Percentiles rank a stretch among this genome's conserved stretches.
Conservation (phyloP, 2,797 vertebrate genomes). For the Halcyon leucocephala region DNA sequence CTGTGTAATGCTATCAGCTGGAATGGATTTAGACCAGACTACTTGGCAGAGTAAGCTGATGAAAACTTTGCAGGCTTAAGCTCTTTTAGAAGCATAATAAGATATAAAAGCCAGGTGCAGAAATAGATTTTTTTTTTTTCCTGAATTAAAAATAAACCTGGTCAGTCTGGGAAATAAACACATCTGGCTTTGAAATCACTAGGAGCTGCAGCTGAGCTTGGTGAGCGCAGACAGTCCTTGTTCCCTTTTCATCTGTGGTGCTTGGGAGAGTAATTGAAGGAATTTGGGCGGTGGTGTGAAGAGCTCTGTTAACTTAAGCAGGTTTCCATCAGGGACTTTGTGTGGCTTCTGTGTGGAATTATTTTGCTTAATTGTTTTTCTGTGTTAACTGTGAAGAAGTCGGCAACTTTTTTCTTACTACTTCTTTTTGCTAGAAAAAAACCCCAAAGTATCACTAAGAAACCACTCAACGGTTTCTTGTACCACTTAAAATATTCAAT, state of each 20-base stretch:
- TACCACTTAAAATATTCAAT: background rate
- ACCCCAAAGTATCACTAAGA: background rate
- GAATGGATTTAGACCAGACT: background rate
- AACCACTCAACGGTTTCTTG: fast-evolving
- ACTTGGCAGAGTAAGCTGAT: background rate
- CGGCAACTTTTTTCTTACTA: background rate
- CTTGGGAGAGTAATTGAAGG: background rate
- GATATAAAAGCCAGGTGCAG: background rate
- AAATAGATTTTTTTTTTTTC: background rate
- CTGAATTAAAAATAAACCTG: background rate
- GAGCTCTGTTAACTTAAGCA: background rate
- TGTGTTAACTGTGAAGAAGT: fast-evolving
- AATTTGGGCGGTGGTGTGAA: background rate
- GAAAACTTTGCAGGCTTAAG: background rate
- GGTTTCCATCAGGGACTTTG: background rate
- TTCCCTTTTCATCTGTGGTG: fast-evolving
- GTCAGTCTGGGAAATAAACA: background rate
- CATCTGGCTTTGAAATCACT: background rate
- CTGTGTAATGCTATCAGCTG: background rate
- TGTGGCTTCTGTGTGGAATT: background rate
- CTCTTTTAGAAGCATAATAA: background rate
- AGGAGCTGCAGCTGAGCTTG: background rate
- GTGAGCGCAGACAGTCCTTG: background rate
- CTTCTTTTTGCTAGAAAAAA: background rate
- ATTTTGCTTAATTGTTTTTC: background rate